Base-by-base conservation (phyloP, 2,113 vertebrate species). In the Zosterops pallidus region DNA sequence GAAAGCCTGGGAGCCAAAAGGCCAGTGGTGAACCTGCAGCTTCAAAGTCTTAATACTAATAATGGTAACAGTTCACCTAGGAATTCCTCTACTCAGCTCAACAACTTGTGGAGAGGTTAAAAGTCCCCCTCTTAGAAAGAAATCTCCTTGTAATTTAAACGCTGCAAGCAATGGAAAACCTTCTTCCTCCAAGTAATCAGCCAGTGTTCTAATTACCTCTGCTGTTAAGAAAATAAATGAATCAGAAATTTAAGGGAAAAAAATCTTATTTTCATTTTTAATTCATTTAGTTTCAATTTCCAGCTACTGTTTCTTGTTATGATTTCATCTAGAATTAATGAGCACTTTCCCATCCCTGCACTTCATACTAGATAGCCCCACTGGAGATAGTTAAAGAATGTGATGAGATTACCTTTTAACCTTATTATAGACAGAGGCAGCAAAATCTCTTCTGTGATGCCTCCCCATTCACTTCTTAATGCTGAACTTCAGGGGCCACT, bases 401-500 rank as follows among this genome's bases (percentile, higher is more conserved):
- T 56, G 67, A 94, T 83, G 46, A 83, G 71, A 71, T 63, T 90
- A 83, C 35, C 81, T 92, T 90, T 90, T 94, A 90, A 94, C 87
- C 82, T 95, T 83, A 78, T 75, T 75, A 95, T 56, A 92, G 81
- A 71, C 47, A 89, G 49, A 37, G 79, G 53, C 42, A 87, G 86
- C 57, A 76, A 81, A 95, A 83, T 79, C 39, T 86, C 64, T 94
- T 41, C 41, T 88, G 18, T 52, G 65, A 92, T 89, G 64, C 12
- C 52, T 94, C 91, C 60, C 81, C 24, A 42, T 89, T 89, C 69
- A 64, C 69, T 90, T 53, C 60, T 92, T 86, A 87, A 60, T 1
- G 3, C 37, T 89, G 65, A 94, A 80, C 79, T 86, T 90, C 22
- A 53, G 85, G 76, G 64, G 77, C 60, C 22, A 22, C 64, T 94